Base-by-base conservation (phyloP, 2,113 vertebrate species). In the Burhinus oedicnemus region DNA sequence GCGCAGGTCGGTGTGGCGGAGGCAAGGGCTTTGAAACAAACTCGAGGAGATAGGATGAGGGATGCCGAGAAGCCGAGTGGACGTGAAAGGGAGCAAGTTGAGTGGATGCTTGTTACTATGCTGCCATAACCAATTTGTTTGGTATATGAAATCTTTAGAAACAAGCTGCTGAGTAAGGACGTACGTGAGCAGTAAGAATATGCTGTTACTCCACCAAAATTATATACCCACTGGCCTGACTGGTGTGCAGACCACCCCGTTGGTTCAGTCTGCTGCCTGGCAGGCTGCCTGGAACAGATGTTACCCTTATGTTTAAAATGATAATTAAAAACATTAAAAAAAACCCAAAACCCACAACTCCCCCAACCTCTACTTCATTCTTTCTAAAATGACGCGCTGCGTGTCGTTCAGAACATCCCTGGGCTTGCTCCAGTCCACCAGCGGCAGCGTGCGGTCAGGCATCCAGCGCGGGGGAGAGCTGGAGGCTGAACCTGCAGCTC, bases 321-420 rank as follows among this genome's bases (percentile, higher is more conserved):
- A 51, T 27, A 15, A 34, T 47, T 45, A 32, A 40, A 65, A 45
- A 8, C 7, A 9, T 1, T 6, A 5, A 65, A 42, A 65, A 64
- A 40, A 27, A 42, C 42, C 44, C 42, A 12, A 12, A 6, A 23
- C 42, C 44, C 44, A 15, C 26, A 45, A 11, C n/a, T 90, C 26
- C 21, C 40, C 36, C 6, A 12, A 3, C 7, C 11, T 29, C 49
- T 25, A 1, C 42, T 69, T 61, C 7, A 5, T 42, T 57, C 6
- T 42, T 8, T 34, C 26, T 17, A 12, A 42, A 22, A 26, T 15
- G 36, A 13, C 0, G 0, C 5, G 57, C 16, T 42, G 16, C 1
- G 3, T 42, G 54, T 6, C 55, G 51, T 23, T 70, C 55, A 26
- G 66, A 83, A 42, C 36, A 15, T 34, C 66, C 55, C 18, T 68